Conservation (phyloP, 37 sponge, comb jelly and placozoan genomes). For the Haliclona indistincta region DNA sequence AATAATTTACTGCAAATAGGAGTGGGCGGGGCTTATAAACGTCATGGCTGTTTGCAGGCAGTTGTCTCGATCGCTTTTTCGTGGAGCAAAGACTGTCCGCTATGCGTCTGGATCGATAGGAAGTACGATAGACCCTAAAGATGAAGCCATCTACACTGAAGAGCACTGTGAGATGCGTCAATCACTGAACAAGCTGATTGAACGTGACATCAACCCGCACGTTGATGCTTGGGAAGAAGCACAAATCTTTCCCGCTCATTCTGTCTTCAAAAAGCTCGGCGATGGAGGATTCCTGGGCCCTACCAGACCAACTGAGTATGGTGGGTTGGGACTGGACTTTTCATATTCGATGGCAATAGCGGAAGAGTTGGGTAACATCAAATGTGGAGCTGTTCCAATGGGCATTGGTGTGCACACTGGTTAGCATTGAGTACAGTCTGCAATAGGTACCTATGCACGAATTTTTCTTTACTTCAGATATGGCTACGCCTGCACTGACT, state of each 20-base stretch:
- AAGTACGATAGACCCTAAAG: no score
- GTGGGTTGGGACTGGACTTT: conserved; percentile 87
- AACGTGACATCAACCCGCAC: conserved; percentile 89
- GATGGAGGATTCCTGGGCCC: conserved; percentile 88
- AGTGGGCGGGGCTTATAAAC: no score
- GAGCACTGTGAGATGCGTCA: conserved; percentile 75
- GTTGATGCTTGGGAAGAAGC: conserved; percentile 91
- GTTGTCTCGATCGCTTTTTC: no score
- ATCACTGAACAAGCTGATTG: conserved; percentile 84
- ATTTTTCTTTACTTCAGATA: conserved; percentile 37
- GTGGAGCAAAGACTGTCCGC: no score
- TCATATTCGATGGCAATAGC: conserved; percentile 86
- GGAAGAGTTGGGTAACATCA: conserved; percentile 82
- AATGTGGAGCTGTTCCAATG: conserved; percentile 83
- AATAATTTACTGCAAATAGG: no score
- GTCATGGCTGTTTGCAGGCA: no score
- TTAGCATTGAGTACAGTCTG: background rate
- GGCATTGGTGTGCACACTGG: conserved; percentile 94
- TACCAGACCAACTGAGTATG: conserved; percentile 80
- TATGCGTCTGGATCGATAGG: no score
- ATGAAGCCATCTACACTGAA: conserved; percentile 62
- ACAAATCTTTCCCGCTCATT: conserved; percentile 74
- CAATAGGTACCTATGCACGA: background rate
- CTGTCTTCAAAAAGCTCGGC: conserved; percentile 87
- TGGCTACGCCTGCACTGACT: conserved; percentile 89